phyloP scores from a whole-genome alignment of 2,113 vertebrate species.

The Phasianus colchicus region DNA sequence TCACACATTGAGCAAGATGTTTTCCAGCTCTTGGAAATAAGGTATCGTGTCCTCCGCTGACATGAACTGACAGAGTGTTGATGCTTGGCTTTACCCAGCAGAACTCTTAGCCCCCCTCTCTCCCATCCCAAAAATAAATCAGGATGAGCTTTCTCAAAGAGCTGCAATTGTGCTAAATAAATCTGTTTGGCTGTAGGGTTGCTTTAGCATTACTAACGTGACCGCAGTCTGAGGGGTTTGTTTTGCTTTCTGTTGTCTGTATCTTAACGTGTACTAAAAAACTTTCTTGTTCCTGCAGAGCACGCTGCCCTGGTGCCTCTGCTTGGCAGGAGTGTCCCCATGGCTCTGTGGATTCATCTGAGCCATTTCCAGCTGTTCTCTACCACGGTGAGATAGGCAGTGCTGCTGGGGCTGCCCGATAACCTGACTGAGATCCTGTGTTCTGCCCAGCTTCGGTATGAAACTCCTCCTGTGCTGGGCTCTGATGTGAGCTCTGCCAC shows the following conservation, averaged over 20 bases:
- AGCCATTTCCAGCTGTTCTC: accelerated
- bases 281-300: background rate
- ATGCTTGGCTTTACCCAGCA: background rate
- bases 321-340: accelerated
- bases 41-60: background rate
- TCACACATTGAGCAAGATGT: background rate
- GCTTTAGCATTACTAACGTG: background rate
- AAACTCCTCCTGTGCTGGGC: background rate
- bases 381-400: background rate
- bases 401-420: accelerated
- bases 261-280: background rate
- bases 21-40: conserved; percentile 45
- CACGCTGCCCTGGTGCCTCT: accelerated
- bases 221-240: background rate
- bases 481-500: background rate
- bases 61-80: background rate
- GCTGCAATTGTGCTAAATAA: conserved; percentile 29
- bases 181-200: background rate
- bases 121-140: conserved; percentile 34
- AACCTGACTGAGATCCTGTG: background rate
- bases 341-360: background rate
- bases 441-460: no score
- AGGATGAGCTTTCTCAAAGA: conserved; percentile 9
- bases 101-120: background rate
- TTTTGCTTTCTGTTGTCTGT: background rate